Conservation (phyloP, 2,797 vertebrate genomes). For the Takifugu ocellatus region DNA sequence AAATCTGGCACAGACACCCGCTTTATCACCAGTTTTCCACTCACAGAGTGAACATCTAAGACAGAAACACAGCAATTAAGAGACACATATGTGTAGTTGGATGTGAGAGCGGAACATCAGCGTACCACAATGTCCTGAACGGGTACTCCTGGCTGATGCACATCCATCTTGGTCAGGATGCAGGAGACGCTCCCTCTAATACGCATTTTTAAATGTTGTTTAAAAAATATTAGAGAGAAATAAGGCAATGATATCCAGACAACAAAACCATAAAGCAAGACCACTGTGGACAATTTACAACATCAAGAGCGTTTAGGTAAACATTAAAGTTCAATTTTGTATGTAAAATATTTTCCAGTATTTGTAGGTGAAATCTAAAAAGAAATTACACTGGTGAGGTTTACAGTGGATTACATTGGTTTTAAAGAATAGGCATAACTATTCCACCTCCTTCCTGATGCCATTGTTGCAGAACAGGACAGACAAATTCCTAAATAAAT, state of each 20-base stretch:
- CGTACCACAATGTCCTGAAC: constrained; percentile 33
- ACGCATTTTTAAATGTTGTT: constrained; percentile 16
- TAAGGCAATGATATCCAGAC: background rate
- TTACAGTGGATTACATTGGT: no score
- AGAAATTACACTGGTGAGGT: no score
- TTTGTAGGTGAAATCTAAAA: no score
- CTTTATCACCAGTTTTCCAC: constrained; percentile 50
- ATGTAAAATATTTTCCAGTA: no score
- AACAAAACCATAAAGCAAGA: background rate
- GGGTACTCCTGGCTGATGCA: constrained; percentile 61
- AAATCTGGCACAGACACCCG: constrained; percentile 63
- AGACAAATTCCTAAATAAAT: no score
- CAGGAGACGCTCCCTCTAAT: constrained; percentile 69
- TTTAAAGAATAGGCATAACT: no score
- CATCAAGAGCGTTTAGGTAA: no score
- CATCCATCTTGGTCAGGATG: constrained; percentile 32
- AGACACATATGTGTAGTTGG: background rate
- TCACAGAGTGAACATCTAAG: constrained; percentile 31
- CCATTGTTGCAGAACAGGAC: no score
- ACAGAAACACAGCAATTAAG: background rate
- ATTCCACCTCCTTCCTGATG: no score
- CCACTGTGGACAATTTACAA: no score
- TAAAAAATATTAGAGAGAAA: background rate
- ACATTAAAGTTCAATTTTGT: no score
- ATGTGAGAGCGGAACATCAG: background rate